Evolutionary conservation across 2,888 invertebrate genomes (phyloP), one percentile per base, ranked within the genome.

Genomic region (Branchipolynoe longqiensis): DNA sequence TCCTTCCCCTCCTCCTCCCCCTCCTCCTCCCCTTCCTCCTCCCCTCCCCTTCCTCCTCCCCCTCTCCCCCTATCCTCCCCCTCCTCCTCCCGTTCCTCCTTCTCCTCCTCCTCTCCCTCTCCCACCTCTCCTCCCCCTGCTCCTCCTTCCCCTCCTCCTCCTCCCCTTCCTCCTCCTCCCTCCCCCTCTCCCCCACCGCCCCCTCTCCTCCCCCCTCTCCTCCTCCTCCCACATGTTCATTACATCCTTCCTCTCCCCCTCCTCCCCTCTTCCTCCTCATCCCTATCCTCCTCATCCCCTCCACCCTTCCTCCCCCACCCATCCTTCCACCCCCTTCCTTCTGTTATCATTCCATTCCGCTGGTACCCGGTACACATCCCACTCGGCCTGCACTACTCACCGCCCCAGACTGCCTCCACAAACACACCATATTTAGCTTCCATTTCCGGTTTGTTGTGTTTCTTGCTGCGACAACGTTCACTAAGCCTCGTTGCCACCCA

Each of bases 261-360:
- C 58, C 58, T 6, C n/a, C 58, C 56, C 56, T 25, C 22, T 25
- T 25, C 56, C 56, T n/a, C 56, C 56, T 25, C 22, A 22, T 12
- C 56, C 1, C 3, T 25, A 22, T 56, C 25, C 56, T n/a, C 56
- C 56, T 25, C 22, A 22, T 25, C 25, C 56, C 12, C 62, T 38
- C 36, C 12, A 33, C 69, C 38, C 69, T 36, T 38, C 33, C 22
- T 33, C 14, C n/a, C 4, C 69, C 69, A 36, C 1, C 36, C 36
- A 4, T 18, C 69, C 36, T 22, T 18, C 28, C 12, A 31, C 28
- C 38, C 1, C 2, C 14, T 38, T 38, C 69, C 25, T 6, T 33
- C 69, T 69, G 69, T 69, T 69, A 69, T 69, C 69, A 36, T 69
- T 69, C n/a, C 69, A 33, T 69, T 38, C 69, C 69, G 22, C 22